Evolutionary conservation across 2,888 invertebrate genomes (phyloP), one percentile per base, ranked within the genome.

Genomic region (Melangyna quadrimaculata): DNA sequence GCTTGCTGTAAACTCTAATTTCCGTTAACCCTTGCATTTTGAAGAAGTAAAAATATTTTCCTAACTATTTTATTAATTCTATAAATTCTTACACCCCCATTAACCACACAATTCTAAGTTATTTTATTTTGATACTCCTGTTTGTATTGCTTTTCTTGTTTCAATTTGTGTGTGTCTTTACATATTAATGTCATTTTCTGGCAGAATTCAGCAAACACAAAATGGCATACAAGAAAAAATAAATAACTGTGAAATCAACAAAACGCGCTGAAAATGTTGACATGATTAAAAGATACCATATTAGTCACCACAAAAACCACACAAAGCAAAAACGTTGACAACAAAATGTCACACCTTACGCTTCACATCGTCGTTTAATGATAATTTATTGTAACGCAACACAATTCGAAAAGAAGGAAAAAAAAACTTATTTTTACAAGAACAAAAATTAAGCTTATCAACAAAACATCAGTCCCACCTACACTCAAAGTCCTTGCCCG

Each of bases 321-420:
- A 65, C 55, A 83, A 79, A 67, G 37, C 43, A 48, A 57, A 55
- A 48, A 75, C 37, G 69, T 43, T 78, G 81, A 86, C 77, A 86
- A 40, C 63, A 81, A 70, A 73, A 70, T 61, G 51, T 78, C 81
- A 78, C 73, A 77, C 57, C 51, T 70, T 73, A 81, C 65, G 86
- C 86, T 86, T 73, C 81, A 70, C 70, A 81, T 48, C 69, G 45
- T 67, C 69, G 72, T 72, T 78, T 86, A 86, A 86, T 78, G 78
- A 86, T 78, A 78, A 81, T 86, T 86, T 73, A 86, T 81, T 86
- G 78, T 81, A 77, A 73, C 77, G 73, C 77, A 77, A 45, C 67
- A 70, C 69, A 67, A 75, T 78, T 83, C 29, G 22, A 61, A 70
- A 73, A 51, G 35, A 27, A 19, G 53, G 35, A 24, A 27, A 43